Conservation (phyloP, 2,797 vertebrate genomes). For the Salarias fasciatus region DNA sequence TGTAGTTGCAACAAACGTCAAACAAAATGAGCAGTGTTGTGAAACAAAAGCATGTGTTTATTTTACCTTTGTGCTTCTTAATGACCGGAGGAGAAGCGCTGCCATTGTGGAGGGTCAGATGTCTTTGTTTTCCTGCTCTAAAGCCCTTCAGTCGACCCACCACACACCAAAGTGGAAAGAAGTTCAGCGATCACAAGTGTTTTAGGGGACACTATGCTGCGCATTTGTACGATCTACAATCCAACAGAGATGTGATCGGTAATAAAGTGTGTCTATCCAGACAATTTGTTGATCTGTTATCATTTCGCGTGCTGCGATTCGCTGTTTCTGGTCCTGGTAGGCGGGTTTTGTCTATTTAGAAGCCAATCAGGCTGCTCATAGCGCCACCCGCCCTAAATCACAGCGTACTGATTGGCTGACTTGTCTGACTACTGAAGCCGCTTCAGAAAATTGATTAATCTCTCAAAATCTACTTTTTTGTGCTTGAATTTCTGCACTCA, state of each 20-base stretch:
- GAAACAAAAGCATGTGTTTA: background rate
- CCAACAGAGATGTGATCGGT: accelerated
- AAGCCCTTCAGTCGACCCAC: conserved; percentile 61
- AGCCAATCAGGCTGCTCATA: conserved; percentile 53
- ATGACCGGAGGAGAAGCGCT: conserved; percentile 60
- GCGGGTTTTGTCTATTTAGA: conserved; percentile 21
- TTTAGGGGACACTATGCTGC: background rate
- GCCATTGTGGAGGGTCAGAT: conserved; percentile 62
- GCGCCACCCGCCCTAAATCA: conserved; percentile 48
- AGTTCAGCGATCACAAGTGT: conserved; percentile 24
- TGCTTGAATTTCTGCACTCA: background rate
- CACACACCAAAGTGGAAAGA: conserved; percentile 7
- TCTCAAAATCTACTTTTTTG: background rate
- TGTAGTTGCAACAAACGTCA: conserved; percentile 9
- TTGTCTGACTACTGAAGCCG: background rate
- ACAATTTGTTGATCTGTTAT: conserved; percentile 44
- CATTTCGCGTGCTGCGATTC: background rate
- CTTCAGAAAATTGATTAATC: background rate
- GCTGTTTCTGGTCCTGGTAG: conserved; percentile 6
- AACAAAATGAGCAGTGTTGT: background rate
- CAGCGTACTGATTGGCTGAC: conserved; percentile 56
- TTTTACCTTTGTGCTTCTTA: conserved; percentile 67
- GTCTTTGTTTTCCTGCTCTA: conserved; percentile 4
- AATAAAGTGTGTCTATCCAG: accelerated
- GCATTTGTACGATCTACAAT: conserved; percentile 25